Evolutionary conservation across 2,797 vertebrate genomes (phyloP), one percentile per base, ranked within the genome.

Genomic region (Lutjanus argentimaculatus): DNA sequence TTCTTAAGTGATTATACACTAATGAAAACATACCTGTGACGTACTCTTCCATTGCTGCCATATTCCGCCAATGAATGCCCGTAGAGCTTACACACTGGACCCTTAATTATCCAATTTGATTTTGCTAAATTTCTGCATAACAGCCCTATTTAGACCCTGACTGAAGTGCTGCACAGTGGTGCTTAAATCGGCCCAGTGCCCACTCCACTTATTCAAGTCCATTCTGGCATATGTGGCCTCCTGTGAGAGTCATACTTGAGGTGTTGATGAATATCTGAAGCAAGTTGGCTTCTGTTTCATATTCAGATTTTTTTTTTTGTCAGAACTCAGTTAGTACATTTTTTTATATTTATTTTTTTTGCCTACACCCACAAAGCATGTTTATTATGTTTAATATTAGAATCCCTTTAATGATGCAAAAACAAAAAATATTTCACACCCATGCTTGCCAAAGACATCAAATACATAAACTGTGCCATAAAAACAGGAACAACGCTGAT

Each of bases 201-300:
- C 48, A 21, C 30, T 22, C 1, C 52, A 46, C 78, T 9, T 63
- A 25, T 61, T 80, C 56, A 48, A 55, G 71, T 68, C 36, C 16
- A 15, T 46, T 65, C 48, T 30, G 48, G 21, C 59, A 17, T 22
- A n/a, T 1, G 1, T 7, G 17, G 72, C 52, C 22, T 25, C 55
- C 36, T 56, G 15, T 57, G 51, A 55, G 67, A 56, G 25, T 59
- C 52, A 77, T 22, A 21, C 75, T 61, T 70, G 42, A 81, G 2
- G 21, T 57, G 59, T 65, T 68, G 74, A 80, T 69, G 25, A 85
- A 62, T 69, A 30, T 72, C 78, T 58, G 56, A 62, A 12, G 65
- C 11, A 58, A 53, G 49, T 14, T 72, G 49, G 40, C 52, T 52
- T 43, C 36, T 40, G 6, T 43, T 62, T 75, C 25, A 75, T 22